These are phyloP conservation scores for Tribolium madens DNA, from an alignment of 1,140 invertebrate species.

Conservation along the genomic window DNA sequence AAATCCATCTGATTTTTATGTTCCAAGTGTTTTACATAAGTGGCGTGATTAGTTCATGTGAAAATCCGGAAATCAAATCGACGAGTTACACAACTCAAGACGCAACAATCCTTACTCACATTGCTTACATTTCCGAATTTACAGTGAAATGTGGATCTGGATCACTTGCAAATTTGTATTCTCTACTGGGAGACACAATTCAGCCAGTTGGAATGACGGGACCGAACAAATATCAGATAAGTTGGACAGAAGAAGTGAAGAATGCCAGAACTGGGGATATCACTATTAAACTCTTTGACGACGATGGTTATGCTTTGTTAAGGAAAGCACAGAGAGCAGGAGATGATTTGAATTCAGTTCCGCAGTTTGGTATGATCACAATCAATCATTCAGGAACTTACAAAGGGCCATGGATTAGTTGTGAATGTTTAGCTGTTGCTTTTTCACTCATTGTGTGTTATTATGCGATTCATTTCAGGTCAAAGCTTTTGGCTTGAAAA, in stretches of 20 bases:
- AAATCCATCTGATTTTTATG: not conserved
- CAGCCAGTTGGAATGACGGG: constrained; percentile 83
- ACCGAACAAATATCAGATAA: constrained; percentile 85
- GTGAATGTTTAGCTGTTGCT: constrained; percentile 87
- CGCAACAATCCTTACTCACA: constrained; percentile 86
- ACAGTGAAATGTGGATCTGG: constrained; percentile 74
- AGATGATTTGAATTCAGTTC: constrained; percentile 75
- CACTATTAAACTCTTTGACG: constrained; percentile 86
- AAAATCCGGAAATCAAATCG: constrained; percentile 74
- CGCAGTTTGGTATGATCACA: constrained; percentile 79
- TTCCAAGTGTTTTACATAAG: not conserved
- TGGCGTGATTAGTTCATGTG: constrained; percentile 66
- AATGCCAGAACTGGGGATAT: constrained; percentile 84
- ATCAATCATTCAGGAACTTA: constrained; percentile 88
- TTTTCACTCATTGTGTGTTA: constrained; percentile 85
- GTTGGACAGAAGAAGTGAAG: constrained; percentile 89
- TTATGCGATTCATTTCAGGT: constrained; percentile 85
- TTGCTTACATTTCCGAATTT: constrained; percentile 83
- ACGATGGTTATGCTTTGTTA: constrained; percentile 89
- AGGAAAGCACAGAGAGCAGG: constrained; percentile 79
- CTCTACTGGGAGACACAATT: constrained; percentile 83
- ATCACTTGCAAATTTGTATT: constrained; percentile 80
- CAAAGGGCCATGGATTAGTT: constrained; percentile 90
- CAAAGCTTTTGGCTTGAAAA: constrained; percentile 71
- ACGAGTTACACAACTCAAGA: constrained; percentile 88